Base-by-base conservation (phyloP, 2,888 invertebrate species). In the Brenthis hecate region DNA sequence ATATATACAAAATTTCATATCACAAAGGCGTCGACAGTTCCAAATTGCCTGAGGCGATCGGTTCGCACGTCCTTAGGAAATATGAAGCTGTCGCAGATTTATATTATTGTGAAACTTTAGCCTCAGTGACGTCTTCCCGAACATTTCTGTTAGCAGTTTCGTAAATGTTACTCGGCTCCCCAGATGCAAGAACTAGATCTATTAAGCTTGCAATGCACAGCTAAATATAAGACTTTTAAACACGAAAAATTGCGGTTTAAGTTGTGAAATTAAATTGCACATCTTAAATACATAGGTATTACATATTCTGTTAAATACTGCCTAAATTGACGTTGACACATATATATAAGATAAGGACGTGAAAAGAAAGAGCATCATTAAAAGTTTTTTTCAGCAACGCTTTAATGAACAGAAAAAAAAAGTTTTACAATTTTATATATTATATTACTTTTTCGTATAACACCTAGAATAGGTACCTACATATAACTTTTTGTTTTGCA, bases 21-120 rank as follows among this genome's bases (percentile, higher is more conserved):
- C 3, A 47, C 48, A 2, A 50, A 60, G 50, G 50, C 61, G 60
- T 55, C 58, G 67, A 65, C 64, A 56, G 19, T 16, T 56, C 51
- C 76, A 76, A 81, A 80, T 78, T 77, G 80, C 81, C 80, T 61
- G 61, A 64, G 74, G 80, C 81, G 76, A 82, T 81, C 73, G 76
- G 75, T 74, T 75, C 77, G 76, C 80, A 79, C 78, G 78, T 78
- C 76, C 77, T 72, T 76, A 71, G 72, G 73, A 75, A 77, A 80
- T 77, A 82, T 65, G 55, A 80, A 81, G 77, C 75, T 69, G 68
- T 65, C 69, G 70, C 65, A 65, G 63, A 69, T 69, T 65, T 71
- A 43, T 73, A 73, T 71, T 57, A 69, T 65, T 57, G 65, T 69
- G 56, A 54, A 72, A 65, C 48, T 67, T 64, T 57, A 43, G 64